A percentile compares a stretch with the other conserved stretches of the same genome.
phyloP scores from a whole-genome alignment of 2,888 invertebrate species.

The Laspeyria flexula region DNA sequence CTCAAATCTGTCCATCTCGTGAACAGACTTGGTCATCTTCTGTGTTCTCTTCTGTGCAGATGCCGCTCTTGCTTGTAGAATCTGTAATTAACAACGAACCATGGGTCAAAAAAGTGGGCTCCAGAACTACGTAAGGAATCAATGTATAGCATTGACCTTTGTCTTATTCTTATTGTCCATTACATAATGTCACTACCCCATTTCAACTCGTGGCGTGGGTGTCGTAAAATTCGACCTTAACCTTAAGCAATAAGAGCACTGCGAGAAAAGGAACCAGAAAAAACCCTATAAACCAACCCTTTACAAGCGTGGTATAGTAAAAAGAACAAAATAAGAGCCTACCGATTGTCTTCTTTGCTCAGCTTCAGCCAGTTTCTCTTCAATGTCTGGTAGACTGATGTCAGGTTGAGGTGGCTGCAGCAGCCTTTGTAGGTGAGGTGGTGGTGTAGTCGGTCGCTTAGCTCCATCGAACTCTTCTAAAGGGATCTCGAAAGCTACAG shows the following conservation, averaged over 20 bases:
- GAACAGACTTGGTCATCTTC: slow-evolving; percentile 60
- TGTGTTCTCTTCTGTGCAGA: slow-evolving; percentile 74
- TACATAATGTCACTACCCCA: no score
- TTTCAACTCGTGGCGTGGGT: no score
- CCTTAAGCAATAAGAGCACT: no score
- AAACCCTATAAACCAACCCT: no score
- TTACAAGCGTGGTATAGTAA: neutral
- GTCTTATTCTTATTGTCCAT: no score
- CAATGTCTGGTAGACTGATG: slow-evolving; percentile 87
- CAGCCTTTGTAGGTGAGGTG: slow-evolving; percentile 88
- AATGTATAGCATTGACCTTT: no score
- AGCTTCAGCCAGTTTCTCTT: slow-evolving; percentile 90
- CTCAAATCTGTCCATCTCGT: slow-evolving; percentile 61
- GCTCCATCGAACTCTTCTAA: slow-evolving; percentile 77
- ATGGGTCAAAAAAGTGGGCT: no score
- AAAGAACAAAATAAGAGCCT: no score
- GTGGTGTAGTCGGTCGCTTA: slow-evolving; percentile 86
- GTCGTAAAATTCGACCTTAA: no score
- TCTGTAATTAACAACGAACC: slow-evolving; percentile 58
- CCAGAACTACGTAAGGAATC: no score
- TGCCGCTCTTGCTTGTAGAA: slow-evolving; percentile 78
- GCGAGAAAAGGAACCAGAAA: no score
- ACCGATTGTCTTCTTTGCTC: slow-evolving; percentile 89
- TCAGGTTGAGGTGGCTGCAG: slow-evolving; percentile 87
- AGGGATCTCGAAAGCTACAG: slow-evolving; percentile 87